Conservation (phyloP, 2,888 invertebrate genomes). For the Lasioglossum villosulum region DNA sequence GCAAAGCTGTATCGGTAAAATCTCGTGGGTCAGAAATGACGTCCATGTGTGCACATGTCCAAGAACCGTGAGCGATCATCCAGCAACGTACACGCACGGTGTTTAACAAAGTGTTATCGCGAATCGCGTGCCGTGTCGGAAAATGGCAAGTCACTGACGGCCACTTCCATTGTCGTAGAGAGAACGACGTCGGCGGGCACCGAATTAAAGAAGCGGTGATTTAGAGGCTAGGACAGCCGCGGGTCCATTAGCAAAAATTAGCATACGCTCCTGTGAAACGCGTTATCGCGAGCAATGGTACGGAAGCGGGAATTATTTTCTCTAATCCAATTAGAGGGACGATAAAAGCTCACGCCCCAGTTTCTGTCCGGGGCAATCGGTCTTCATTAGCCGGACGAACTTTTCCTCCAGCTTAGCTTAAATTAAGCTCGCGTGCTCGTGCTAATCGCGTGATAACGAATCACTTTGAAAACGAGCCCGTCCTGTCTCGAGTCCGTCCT, state of each 20-base stretch:
- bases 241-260: constrained; percentile 70
- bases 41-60: neutral
- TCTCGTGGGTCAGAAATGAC: no score
- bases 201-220: constrained; percentile 59
- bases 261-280: constrained; percentile 61
- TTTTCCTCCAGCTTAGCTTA: constrained; percentile 74
- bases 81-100: neutral
- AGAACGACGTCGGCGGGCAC: neutral
- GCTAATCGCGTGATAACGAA: constrained; percentile 79
- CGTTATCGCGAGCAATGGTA: constrained; percentile 64
- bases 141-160: neutral
- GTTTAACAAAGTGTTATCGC: neutral
- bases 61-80: neutral
- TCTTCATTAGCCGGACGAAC: constrained; percentile 75
- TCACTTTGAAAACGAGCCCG: constrained; percentile 54
- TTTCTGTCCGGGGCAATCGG: constrained; percentile 71
- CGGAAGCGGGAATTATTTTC: constrained; percentile 74
- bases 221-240: constrained; percentile 33
- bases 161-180: no score
- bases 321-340: constrained; percentile 73
- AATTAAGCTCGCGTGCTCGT: constrained; percentile 75
- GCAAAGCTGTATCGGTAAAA: no score
- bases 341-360: constrained; percentile 72
- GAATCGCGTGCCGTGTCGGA: neutral
- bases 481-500: neutral